Percentiles rank a stretch among this genome's conserved stretches.
Conservation (phyloP, 2,797 vertebrate species). For the Myripristis murdjan region DNA sequence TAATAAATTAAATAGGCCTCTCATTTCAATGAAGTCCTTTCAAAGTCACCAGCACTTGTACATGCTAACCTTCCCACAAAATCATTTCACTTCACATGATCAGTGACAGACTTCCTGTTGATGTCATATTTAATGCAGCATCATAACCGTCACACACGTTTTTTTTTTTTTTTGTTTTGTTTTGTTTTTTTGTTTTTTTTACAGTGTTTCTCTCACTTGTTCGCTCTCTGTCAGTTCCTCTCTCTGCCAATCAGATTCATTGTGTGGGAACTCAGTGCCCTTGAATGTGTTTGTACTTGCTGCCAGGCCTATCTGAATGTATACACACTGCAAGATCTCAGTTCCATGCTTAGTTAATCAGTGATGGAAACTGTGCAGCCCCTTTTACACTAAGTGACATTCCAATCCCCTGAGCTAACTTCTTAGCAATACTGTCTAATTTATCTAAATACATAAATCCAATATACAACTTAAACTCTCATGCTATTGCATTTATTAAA, state of each 20-base stretch:
- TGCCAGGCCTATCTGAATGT: conserved; percentile 63
- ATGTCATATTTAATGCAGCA: no score
- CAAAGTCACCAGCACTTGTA: no score
- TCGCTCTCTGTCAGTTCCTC: conserved; percentile 1
- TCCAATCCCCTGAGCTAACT: conserved; percentile 65
- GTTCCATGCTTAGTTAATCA: conserved; percentile 73
- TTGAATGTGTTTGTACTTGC: conserved; percentile 73
- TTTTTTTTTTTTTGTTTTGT: background rate
- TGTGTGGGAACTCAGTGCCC: conserved; percentile 69
- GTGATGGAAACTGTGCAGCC: conserved; percentile 55
- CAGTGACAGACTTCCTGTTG: no score
- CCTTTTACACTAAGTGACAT: conserved; percentile 52
- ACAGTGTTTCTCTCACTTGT: conserved; percentile 9
- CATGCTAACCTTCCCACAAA: no score
- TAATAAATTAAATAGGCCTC: no score
- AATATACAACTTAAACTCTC: background rate
- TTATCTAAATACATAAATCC: background rate
- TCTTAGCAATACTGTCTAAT: background rate
- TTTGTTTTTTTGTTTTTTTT: no score
- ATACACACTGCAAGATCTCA: conserved; percentile 25
- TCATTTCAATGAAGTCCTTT: no score
- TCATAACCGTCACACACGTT: background rate
- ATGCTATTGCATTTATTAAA: no score
- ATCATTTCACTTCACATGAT: no score
- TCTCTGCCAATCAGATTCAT: conserved; percentile 12